Evolutionary conservation across 1,140 invertebrate genomes (phyloP).

Genomic region (Stenopsyche tienmushanensis): DNA sequence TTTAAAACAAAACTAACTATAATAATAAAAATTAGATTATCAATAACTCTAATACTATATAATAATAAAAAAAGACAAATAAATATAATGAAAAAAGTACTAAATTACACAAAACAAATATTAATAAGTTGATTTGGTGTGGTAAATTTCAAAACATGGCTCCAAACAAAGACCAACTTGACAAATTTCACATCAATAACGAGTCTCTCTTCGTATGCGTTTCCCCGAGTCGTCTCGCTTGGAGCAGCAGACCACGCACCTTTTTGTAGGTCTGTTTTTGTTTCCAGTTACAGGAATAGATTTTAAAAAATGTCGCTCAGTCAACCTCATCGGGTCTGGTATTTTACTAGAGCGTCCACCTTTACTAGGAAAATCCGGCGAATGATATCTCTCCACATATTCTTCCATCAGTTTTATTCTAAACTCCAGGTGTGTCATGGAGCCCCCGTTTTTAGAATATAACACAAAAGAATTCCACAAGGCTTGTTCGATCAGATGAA

Average conservation of each 20-base stretch:
- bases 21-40: too few species aligned
- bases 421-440: constrained; percentile 16
- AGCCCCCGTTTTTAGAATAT: constrained; percentile 16
- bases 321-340: not conserved
- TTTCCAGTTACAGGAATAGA: not conserved
- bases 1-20: not conserved
- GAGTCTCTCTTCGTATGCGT: not conserved
- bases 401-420: constrained; percentile 20
- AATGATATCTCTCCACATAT: constrained; percentile 13
- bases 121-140: not conserved
- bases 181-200: not conserved
- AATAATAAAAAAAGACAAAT: too few species aligned
- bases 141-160: constrained; percentile 3
- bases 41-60: too few species aligned
- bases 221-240: not conserved
- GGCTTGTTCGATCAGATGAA: constrained; percentile 15
- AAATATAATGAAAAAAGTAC: too few species aligned
- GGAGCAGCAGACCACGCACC: not conserved
- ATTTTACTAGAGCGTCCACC: constrained; percentile 8
- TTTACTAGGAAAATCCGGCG: constrained; percentile 1
- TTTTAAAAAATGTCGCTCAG: not conserved
- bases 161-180: not conserved
- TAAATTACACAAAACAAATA: too few species aligned
- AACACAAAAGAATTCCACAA: constrained; percentile 23
- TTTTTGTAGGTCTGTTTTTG: not conserved